Conservation (phyloP, 2,113 vertebrate genomes). For the Furnarius figulus region DNA sequence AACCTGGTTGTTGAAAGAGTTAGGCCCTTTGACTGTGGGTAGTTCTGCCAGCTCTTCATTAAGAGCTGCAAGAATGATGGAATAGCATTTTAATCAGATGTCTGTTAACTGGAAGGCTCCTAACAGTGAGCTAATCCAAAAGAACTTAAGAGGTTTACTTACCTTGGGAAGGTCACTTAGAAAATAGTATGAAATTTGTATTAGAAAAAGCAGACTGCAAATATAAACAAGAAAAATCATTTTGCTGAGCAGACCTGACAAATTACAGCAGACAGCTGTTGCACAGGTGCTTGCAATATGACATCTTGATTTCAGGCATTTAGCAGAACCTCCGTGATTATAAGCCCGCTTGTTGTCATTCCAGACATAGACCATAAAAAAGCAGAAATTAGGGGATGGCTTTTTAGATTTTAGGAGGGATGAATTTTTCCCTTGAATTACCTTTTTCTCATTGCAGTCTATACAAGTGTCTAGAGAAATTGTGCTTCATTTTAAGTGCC, state of each 20-base stretch:
- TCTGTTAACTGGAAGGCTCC: not conserved
- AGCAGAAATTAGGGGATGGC: not conserved
- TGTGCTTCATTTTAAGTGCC: not conserved
- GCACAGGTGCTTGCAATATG: not conserved
- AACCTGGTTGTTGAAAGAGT: not conserved
- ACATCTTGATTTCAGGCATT: constrained; percentile 39
- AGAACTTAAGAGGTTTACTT: not conserved
- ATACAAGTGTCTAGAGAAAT: not conserved
- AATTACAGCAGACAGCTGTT: not conserved
- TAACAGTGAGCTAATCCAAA: not conserved
- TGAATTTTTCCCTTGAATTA: not conserved
- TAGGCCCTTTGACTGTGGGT: not conserved
- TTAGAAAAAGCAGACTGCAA: not conserved
- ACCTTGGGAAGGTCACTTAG: not conserved
- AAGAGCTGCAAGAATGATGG: not conserved
- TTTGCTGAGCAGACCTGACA: constrained; percentile 22
- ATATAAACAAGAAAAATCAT: not conserved
- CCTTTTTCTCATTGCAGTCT: not conserved
- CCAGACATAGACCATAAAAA: constrained; percentile 1
- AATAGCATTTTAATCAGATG: not conserved
- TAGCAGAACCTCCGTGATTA: not conserved
- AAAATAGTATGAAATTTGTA: constrained; percentile 24
- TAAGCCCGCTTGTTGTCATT: constrained; percentile 24
- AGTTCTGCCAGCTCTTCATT: not conserved
- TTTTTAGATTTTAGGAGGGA: not conserved